Percentiles rank a stretch among this genome's conserved stretches.
These are phyloP conservation scores for Passer montanus DNA, from an alignment of 2,113 vertebrate genomes.

Conservation along the genomic window DNA sequence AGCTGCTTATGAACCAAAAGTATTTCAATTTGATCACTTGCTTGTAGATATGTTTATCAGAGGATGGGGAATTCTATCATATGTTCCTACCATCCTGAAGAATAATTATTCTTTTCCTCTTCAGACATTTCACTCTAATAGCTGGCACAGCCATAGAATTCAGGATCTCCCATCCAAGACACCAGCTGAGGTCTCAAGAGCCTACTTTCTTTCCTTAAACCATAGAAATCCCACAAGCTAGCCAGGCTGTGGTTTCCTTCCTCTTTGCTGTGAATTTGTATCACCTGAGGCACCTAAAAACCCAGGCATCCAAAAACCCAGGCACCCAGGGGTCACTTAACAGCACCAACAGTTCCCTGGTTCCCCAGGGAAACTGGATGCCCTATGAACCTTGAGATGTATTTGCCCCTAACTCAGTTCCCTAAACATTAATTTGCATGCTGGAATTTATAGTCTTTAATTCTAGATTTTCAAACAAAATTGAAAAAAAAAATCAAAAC, in stretches of 20 bases:
- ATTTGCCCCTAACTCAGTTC: background rate
- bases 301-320: background rate
- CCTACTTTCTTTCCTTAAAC: background rate
- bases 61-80: constrained; percentile 39
- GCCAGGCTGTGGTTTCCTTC: background rate
- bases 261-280: fast-evolving
- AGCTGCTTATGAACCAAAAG: constrained; percentile 51
- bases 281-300: background rate
- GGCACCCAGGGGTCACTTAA: background rate
- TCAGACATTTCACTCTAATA: background rate
- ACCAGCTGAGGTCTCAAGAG: background rate
- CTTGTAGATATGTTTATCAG: constrained; percentile 33
- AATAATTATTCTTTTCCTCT: constrained; percentile 12
- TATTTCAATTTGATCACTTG: constrained; percentile 62
- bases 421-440: background rate
- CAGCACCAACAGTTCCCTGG: background rate
- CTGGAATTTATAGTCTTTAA: background rate
- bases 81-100: background rate
- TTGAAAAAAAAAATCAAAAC: no score
- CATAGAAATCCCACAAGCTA: background rate
- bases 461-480: background rate
- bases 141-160: background rate
- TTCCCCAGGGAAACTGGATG: background rate
- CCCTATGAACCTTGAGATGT: fast-evolving
- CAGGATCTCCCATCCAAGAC: background rate